These are phyloP conservation scores for Lepidurus apus DNA, from an alignment of 1,140 invertebrate genomes.

Conservation along the genomic window DNA sequence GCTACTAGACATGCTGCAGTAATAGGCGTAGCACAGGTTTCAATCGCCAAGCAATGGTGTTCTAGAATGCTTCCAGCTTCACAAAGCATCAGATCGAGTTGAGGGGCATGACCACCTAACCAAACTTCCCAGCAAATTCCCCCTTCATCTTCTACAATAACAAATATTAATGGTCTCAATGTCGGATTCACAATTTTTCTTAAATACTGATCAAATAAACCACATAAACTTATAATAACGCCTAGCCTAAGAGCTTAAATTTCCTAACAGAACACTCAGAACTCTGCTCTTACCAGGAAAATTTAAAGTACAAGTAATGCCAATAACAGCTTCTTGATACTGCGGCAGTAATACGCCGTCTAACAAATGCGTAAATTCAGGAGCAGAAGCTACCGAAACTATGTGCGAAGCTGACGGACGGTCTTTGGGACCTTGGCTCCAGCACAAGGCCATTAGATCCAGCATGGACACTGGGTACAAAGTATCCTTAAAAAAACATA, in stretches of 20 bases:
- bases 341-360: constrained; percentile 57
- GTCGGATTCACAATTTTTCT: not conserved
- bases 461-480: constrained; percentile 83
- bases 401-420: constrained; percentile 89
- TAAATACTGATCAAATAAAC: not conserved
- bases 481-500: constrained; percentile 50
- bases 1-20: constrained; percentile 53
- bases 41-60: not conserved
- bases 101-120: constrained; percentile 63
- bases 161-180: constrained; percentile 1
- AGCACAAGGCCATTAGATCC: constrained; percentile 93
- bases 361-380: constrained; percentile 83
- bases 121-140: constrained; percentile 56
- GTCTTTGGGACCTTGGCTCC: constrained; percentile 79
- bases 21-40: constrained; percentile 22
- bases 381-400: constrained; percentile 80
- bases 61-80: constrained; percentile 51
- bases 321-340: not conserved
- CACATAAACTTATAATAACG: not conserved
- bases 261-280: not conserved
- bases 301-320: not conserved
- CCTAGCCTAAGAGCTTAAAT: not conserved
- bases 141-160: constrained; percentile 42
- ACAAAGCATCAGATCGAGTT: constrained; percentile 59
- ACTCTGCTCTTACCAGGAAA: not conserved